Base-by-base conservation (phyloP, 1,140 invertebrate genomes). In the Drosophila novamexicana region DNA sequence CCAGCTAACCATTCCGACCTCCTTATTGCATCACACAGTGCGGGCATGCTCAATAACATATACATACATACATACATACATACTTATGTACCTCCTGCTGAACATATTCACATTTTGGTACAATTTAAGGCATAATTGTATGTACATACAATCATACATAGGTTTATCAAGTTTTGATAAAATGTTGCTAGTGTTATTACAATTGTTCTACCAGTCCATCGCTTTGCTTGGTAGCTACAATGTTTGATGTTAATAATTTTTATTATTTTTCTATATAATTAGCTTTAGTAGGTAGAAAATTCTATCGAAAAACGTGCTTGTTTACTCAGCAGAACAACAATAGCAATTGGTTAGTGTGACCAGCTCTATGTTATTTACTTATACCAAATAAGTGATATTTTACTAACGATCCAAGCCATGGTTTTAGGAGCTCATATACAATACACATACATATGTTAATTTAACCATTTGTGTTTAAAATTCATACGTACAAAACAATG, bases 281-380 rank as follows among this genome's bases (percentile, higher is more conserved):
- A 29, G 2, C 18, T 16, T 36, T 50, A 40, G 16, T 32, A 29
- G 29, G 16, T 8, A 34, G 52, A 10, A 7, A 57, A 40, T 66
- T 61, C 39, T n/a, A 52, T 47, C 49, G 36, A 64, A 75, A 86
- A 88, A 75, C 79, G 79, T 85, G 82, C 75, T 82, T 85, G 82
- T 81, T 84, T 85, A 68, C 62, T 54, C 74, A 78, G 77, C 69
- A 49, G 61, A 44, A 14, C 12, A 22, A 39, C 40, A 62, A 67
- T 37, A 36, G 45, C n/a, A 50, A 37, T 66, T 36, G 36, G 29
- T 42, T n/a, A 59, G 63, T 78, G 67, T 53, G 59, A 76, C 59
- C 72, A 69, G 16, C 12, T 57, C 54, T 14, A 0, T 16, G 5
- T 22, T 42, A 57, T 6, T 40, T 16, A 53, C n/a, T 16, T 36